Evolutionary conservation across 2,888 invertebrate species (phyloP), one percentile per base, ranked within the genome.

Genomic region (Germaria angustata): DNA sequence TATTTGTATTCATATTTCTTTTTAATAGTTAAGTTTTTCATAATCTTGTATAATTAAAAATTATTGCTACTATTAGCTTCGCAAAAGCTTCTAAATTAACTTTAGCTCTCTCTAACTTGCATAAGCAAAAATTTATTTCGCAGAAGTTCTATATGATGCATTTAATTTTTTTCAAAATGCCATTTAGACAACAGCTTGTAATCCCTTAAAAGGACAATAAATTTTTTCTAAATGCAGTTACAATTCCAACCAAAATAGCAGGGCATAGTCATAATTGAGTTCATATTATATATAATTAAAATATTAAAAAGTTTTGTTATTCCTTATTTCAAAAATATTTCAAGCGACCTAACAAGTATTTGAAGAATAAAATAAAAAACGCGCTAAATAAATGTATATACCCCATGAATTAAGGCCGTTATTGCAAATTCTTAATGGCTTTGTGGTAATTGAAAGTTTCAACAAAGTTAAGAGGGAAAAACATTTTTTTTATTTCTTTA

Each of bases 391-490:
- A 53, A 71, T n/a, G n/a, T n/a, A 59, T 2, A 22, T n/a, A 24
- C 72, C 24, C 39, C 32, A 22, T 13, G 53, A 44, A 73, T 63
- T 44, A 53, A 20, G 28, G 51, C 41, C 63, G 41, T 65, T 59
- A 59, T 41, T 63, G 63, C 63, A 53, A 73, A 73, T 55, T 28
- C 2, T 76, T 41, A 34, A 57, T 61, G 61, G 78, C 71, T 57
- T 28, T 65, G 57, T 65, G 78, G 71, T 72, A 79, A 79, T 79
- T 79, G 78, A 79, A 79, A 72, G 71, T 57, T 32, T 55, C n/a
- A 32, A 46, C 71, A 65, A 65, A 71, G 32, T 71, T 65, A 71
- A 71, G 57, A 41, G 41, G 28, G 9, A 36, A 46, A 39, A 15
- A n/a, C 7, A 55, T 17, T 34, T 59, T 59, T 11, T 49, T 20